Evolutionary conservation across 2,888 invertebrate genomes (phyloP).

Genomic region (Rhagonycha lutea): DNA sequence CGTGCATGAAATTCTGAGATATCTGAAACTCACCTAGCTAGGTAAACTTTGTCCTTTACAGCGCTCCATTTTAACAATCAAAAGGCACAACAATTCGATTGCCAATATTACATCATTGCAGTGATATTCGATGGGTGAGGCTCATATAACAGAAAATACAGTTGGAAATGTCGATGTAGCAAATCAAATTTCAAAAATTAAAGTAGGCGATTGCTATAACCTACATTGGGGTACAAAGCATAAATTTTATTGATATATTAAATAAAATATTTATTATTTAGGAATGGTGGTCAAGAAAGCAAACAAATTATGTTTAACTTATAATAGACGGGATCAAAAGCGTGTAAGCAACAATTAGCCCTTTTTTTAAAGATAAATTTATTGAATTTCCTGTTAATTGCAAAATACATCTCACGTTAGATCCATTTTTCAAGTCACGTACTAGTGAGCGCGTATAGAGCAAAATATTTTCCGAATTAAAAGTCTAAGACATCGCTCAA

Average conservation of each 20-base stretch:
- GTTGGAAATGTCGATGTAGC: too few relatives aligned
- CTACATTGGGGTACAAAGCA: too few relatives aligned
- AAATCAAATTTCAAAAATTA: too few relatives aligned
- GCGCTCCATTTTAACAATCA: neutral
- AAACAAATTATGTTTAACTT: too few relatives aligned
- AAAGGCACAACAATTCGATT: too few relatives aligned
- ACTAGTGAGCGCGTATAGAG: neutral
- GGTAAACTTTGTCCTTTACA: neutral
- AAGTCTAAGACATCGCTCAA: neutral
- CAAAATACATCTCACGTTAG: neutral
- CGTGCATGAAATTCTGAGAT: neutral
- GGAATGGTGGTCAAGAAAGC: too few relatives aligned
- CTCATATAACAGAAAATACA: too few relatives aligned
- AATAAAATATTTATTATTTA: too few relatives aligned
- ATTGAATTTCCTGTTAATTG: neutral
- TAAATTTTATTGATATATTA: too few relatives aligned
- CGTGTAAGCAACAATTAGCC: neutral
- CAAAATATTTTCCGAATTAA: neutral
- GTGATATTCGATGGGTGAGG: too few relatives aligned
- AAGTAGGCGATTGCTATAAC: too few relatives aligned
- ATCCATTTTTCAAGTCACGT: neutral
- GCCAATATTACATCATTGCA: too few relatives aligned
- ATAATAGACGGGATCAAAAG: neutral
- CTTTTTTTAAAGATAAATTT: neutral
- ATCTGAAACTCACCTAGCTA: neutral